Evolutionary conservation across 1,140 invertebrate species (phyloP).

Genomic region (Leptinotarsa defecta): DNA sequence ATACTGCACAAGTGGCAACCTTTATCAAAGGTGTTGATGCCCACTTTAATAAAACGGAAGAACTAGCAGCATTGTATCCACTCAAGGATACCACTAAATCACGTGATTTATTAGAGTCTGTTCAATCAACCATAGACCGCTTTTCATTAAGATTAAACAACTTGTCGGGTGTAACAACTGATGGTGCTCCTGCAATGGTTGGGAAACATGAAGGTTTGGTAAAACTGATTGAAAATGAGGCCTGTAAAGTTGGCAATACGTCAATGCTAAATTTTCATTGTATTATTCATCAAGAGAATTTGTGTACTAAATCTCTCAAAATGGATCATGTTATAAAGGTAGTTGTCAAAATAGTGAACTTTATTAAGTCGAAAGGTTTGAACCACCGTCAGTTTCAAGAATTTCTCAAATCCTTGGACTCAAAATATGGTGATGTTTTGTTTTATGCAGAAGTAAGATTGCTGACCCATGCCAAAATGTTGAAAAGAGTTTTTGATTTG

Average conservation of each 20-base stretch:
- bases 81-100: background rate
- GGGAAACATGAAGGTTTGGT: background rate
- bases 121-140: background rate
- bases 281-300: conserved; percentile 50
- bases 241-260: background rate
- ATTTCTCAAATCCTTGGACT: conserved; percentile 48
- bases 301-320: conserved; percentile 43
- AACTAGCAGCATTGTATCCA: background rate
- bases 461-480: conserved; percentile 42
- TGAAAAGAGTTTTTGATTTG: conserved; percentile 36
- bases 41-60: background rate
- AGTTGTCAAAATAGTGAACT: conserved; percentile 48
- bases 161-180: background rate
- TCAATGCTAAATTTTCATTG: conserved; percentile 40
- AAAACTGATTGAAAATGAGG: background rate
- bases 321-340: conserved; percentile 46
- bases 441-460: conserved; percentile 46
- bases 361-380: conserved; percentile 48
- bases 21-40: background rate
- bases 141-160: background rate
- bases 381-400: conserved; percentile 50
- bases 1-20: background rate
- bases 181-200: background rate
- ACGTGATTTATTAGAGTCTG: background rate
- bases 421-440: conserved; percentile 44